Evolutionary conservation across 2,797 vertebrate genomes (phyloP), one percentile per base, ranked within the genome.

Genomic region (Enteromius thamalakanensis): DNA sequence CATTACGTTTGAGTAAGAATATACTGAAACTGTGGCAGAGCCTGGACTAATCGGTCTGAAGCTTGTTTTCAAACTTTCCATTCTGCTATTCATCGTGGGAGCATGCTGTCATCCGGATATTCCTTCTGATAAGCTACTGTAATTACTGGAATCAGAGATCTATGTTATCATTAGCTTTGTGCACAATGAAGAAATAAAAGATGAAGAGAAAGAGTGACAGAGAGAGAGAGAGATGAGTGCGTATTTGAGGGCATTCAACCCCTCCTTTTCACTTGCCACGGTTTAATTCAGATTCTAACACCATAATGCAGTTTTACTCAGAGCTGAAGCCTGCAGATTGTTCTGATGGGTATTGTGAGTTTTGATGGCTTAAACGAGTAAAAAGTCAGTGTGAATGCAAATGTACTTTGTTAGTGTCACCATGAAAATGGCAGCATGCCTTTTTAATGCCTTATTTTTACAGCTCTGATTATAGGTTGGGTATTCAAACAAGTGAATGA

Each of bases 101-200:
- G 89, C 85, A 88, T 49, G 79, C 92, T 92, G 93, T 93, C 94
- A 93, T 88, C 88, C 8, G 79, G 81, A 93, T 84, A 93, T 92
- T 92, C 87, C 88, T 89, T 91, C 88, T 90, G 92, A 94, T 92
- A 94, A 94, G 92, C 91, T 91, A 87, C 86, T 89, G 84, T 94
- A 95, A 95, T 95, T 93, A 94, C 92, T 91, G 92, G 93, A 94
- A 95, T 95, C 94, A 95, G 90, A 85, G 85, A 40, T 90, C 91
- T 92, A 91, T 94, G 94, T 95, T 94, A 93, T 94, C 93, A 93
- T 93, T 93, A 93, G 91, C 91, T 92, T 93, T 92, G 92, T 91
- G 91, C 92, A 87, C 90, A 91, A 90, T 91, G 93, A 90, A 93
- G 92, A 90, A 92, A 91, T 92, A 92, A 93, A 93, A 93, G 81